phyloP scores from a whole-genome alignment of 2,113 vertebrate genomes.

The Odocoileus virginianus region DNA sequence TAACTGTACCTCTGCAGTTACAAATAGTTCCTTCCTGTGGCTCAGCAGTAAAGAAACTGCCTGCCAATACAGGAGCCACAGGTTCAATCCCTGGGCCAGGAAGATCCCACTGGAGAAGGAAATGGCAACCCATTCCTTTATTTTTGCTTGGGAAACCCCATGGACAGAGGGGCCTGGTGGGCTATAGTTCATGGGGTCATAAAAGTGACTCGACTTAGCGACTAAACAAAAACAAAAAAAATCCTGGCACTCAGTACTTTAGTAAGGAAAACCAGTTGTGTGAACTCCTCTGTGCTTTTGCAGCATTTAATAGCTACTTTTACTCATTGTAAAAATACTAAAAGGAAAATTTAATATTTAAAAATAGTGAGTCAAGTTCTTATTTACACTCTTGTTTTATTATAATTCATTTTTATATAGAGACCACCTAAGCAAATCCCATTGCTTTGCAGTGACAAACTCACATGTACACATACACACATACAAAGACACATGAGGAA shows the following conservation, averaged over 20 bases:
- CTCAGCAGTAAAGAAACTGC: background rate
- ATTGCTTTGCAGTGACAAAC: background rate
- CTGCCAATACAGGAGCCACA: background rate
- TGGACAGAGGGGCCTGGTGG: background rate
- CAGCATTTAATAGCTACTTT: background rate
- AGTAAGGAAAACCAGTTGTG: background rate
- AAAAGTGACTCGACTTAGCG: fast-evolving
- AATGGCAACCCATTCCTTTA: background rate
- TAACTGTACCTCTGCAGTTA: background rate
- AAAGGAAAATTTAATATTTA: conserved; percentile 18
- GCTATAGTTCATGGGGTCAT: background rate
- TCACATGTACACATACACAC: background rate
- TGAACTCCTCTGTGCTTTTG: background rate
- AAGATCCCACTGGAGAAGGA: background rate
- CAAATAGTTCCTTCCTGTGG: background rate
- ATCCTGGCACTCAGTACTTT: background rate
- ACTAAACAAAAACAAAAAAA: background rate
- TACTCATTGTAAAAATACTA: background rate
- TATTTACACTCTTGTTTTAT: background rate
- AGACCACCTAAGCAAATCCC: background rate
- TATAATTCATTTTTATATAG: background rate
- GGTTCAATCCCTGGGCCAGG: fast-evolving
- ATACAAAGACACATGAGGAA: background rate
- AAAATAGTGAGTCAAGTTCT: background rate
- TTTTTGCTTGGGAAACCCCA: background rate